Percentiles rank a stretch among this genome's conserved stretches.
Conservation (phyloP, 2,113 vertebrate species). For the Gavia stellata region DNA sequence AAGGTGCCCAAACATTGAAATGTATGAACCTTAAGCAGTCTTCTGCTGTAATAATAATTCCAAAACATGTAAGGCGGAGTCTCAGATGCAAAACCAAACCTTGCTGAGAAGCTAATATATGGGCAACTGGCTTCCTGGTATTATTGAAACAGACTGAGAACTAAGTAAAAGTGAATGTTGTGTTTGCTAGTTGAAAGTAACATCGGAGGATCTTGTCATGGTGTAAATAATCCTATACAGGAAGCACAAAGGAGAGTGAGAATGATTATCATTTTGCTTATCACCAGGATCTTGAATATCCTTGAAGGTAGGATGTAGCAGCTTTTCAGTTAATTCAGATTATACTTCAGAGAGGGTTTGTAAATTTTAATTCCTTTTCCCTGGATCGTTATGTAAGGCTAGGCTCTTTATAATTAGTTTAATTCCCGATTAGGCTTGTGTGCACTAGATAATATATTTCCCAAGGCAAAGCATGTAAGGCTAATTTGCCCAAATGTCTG, state of each 20-base stretch:
- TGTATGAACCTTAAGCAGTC: neutral
- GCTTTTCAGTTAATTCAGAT: constrained; percentile 5
- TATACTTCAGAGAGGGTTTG: neutral
- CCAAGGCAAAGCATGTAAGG: neutral
- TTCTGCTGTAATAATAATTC: neutral
- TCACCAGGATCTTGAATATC: neutral
- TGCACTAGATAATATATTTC: constrained; percentile 2
- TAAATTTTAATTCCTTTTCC: constrained; percentile 26
- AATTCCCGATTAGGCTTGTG: neutral
- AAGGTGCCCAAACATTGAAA: neutral
- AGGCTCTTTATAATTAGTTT: constrained; percentile 45
- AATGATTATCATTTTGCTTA: neutral
- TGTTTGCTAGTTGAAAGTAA: neutral
- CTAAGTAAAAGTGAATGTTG: neutral
- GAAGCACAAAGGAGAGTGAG: neutral
- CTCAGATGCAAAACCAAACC: neutral
- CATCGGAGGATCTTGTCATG: neutral
- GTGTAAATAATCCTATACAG: neutral
- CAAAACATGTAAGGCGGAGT: accelerated
- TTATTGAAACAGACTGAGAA: neutral
- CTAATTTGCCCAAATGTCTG: neutral
- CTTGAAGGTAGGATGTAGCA: neutral
- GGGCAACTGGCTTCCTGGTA: neutral
- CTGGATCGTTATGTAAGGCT: constrained; percentile 2
- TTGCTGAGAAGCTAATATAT: neutral